A percentile compares a stretch with the other conserved stretches of the same genome.
Evolutionary conservation across 2,113 vertebrate species (phyloP).

Genomic region (Etheostoma spectabile): DNA sequence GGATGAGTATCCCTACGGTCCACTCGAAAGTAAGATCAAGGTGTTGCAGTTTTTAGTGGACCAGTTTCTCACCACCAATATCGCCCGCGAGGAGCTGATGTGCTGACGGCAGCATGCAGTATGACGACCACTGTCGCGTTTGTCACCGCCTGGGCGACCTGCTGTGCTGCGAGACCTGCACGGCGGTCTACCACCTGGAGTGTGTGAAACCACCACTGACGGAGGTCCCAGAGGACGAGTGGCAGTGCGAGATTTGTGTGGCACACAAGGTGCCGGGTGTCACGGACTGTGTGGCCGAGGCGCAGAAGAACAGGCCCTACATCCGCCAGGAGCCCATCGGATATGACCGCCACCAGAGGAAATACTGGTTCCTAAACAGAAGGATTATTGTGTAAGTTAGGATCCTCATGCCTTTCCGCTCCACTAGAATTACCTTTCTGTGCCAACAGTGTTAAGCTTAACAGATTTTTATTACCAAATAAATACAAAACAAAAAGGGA

Average conservation of each 20-base stretch:
- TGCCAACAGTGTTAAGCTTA: not conserved
- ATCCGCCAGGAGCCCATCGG: slow-evolving; percentile 96
- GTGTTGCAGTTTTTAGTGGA: slow-evolving; percentile 98
- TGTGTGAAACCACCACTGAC: slow-evolving; percentile 96
- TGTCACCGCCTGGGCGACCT: slow-evolving; percentile 98
- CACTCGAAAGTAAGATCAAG: slow-evolving; percentile 94
- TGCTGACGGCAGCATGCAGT: slow-evolving; percentile 96
- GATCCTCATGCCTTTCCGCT: not conserved
- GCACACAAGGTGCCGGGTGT: slow-evolving; percentile 96
- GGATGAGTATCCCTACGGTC: slow-evolving; percentile 96
- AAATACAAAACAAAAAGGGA: not conserved
- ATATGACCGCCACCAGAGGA: slow-evolving; percentile 95
- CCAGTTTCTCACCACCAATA: slow-evolving; percentile 98
- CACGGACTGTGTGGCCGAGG: slow-evolving; percentile 95
- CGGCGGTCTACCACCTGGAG: slow-evolving; percentile 97
- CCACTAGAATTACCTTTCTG: not conserved
- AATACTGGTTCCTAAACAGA: slow-evolving; percentile 98
- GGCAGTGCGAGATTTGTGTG: slow-evolving; percentile 98
- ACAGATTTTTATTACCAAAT: not conserved
- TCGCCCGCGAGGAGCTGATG: slow-evolving; percentile 97
- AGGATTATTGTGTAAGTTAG: slow-evolving; percentile 95
- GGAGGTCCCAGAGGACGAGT: slow-evolving; percentile 97
- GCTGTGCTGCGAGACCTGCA: slow-evolving; percentile 98
- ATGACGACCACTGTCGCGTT: slow-evolving; percentile 97
- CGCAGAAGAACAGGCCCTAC: slow-evolving; percentile 95